phyloP scores from a whole-genome alignment of 2,113 vertebrate species.

The Cettia cetti region DNA sequence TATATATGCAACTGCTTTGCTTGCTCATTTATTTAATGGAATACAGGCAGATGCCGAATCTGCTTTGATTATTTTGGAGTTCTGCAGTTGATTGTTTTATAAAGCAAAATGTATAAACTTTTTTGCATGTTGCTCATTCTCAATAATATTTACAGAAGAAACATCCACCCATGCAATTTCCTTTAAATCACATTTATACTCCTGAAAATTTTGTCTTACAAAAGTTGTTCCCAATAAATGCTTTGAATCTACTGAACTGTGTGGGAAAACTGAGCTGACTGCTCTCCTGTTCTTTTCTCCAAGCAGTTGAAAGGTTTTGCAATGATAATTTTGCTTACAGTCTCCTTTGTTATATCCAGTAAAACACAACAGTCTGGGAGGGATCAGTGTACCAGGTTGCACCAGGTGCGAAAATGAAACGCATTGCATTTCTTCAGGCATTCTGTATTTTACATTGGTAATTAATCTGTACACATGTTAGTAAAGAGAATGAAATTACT shows the following conservation, averaged over 20 bases:
- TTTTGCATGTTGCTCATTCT: neutral
- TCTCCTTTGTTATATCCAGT: neutral
- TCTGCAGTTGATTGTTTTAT: neutral
- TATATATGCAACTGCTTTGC: neutral
- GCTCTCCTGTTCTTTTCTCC: neutral
- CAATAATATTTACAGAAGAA: neutral
- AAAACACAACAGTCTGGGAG: neutral
- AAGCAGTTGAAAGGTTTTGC: conserved; percentile 16
- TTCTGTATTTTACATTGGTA: conserved; percentile 18
- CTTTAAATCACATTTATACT: neutral
- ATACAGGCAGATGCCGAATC: neutral
- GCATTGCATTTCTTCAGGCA: neutral
- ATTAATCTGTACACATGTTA: conserved; percentile 31
- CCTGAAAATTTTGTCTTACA: neutral
- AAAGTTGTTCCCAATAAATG: neutral
- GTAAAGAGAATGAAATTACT: neutral
- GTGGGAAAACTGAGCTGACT: neutral
- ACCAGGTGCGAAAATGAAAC: conserved; percentile 10
- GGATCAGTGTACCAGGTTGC: neutral
- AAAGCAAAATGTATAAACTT: neutral
- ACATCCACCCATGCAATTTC: neutral
- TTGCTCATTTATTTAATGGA: conserved; percentile 29
- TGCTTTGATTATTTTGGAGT: neutral
- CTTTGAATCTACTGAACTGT: neutral
- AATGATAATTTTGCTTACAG: neutral